These are phyloP conservation scores for Nasonia oneida DNA, from an alignment of 2,888 invertebrate genomes.

Conservation along the genomic window DNA sequence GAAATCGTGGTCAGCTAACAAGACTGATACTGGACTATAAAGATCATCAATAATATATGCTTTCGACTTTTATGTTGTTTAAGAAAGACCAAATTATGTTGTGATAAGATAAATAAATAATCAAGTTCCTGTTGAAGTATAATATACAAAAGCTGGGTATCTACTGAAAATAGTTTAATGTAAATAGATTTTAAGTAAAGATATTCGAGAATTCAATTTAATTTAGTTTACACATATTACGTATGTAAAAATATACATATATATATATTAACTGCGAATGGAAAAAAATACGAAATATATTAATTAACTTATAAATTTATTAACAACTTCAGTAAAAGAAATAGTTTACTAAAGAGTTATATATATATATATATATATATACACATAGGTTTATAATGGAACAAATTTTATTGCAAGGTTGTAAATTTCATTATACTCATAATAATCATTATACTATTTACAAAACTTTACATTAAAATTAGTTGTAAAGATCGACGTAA, in stretches of 20 bases:
- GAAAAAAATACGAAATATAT: conserved; percentile 57
- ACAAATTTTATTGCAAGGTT: conserved; percentile 61
- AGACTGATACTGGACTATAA: conserved; percentile 81
- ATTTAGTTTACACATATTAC: conserved; percentile 35
- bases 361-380: conserved; percentile 21
- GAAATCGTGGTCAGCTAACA: conserved; percentile 81
- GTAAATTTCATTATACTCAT: conserved; percentile 47
- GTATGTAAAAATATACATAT: conserved; percentile 40
- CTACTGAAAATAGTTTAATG: conserved; percentile 62
- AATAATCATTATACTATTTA: conserved; percentile 60
- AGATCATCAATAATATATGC: conserved; percentile 56
- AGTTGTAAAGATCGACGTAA: conserved; percentile 60
- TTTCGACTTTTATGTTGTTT: conserved; percentile 35
- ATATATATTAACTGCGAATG: conserved; percentile 52
- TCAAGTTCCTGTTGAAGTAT: conserved; percentile 57
- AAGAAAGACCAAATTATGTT: conserved; percentile 54
- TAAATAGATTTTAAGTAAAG: conserved; percentile 57
- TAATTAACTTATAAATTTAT: conserved; percentile 61
- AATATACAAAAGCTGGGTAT: conserved; percentile 59
- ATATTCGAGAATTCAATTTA: conserved; percentile 51
- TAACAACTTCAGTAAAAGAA: conserved; percentile 62
- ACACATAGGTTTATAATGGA: conserved; percentile 54
- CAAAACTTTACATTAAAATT: conserved; percentile 63
- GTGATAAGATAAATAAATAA: conserved; percentile 59
- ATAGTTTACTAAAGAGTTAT: conserved; percentile 58